Conservation (phyloP, 2,888 invertebrate species). For the Psylliodes chrysocephalus region DNA sequence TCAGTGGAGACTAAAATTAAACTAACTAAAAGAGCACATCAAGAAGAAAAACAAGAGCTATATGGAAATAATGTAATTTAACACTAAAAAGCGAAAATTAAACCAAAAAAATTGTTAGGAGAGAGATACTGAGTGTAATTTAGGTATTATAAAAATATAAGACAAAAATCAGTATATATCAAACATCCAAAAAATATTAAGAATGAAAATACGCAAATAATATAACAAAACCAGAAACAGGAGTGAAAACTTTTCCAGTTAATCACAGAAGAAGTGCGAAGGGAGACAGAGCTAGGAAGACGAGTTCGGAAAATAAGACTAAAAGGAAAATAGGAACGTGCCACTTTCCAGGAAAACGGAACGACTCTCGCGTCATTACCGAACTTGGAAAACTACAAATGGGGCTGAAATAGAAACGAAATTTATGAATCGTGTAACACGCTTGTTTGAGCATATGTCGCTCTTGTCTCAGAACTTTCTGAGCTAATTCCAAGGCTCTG, state of each 20-base stretch:
- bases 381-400: slow-evolving; percentile 47
- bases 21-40: too few species aligned
- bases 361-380: slow-evolving; percentile 34
- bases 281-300: background rate
- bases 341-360: slow-evolving; percentile 21
- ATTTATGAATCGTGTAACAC: slow-evolving; percentile 34
- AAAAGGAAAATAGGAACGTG: slow-evolving; percentile 8
- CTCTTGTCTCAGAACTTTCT: slow-evolving; percentile 9
- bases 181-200: too few species aligned
- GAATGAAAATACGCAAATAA: too few species aligned
- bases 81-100: too few species aligned
- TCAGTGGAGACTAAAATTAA: too few species aligned
- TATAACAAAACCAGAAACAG: too few species aligned
- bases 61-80: too few species aligned
- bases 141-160: too few species aligned
- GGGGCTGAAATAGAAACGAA: slow-evolving; percentile 33
- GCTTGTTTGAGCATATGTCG: slow-evolving; percentile 28
- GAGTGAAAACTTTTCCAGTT: background rate
- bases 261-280: background rate
- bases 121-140: too few species aligned
- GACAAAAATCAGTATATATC: too few species aligned
- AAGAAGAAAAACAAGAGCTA: too few species aligned
- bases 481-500: slow-evolving; percentile 5
- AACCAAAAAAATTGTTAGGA: too few species aligned
- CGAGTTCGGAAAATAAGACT: background rate